A percentile compares a stretch with the other conserved stretches of the same genome.
These are phyloP conservation scores for Epinephelus awoara DNA, from an alignment of 2,797 vertebrate species.

Conservation along the genomic window DNA sequence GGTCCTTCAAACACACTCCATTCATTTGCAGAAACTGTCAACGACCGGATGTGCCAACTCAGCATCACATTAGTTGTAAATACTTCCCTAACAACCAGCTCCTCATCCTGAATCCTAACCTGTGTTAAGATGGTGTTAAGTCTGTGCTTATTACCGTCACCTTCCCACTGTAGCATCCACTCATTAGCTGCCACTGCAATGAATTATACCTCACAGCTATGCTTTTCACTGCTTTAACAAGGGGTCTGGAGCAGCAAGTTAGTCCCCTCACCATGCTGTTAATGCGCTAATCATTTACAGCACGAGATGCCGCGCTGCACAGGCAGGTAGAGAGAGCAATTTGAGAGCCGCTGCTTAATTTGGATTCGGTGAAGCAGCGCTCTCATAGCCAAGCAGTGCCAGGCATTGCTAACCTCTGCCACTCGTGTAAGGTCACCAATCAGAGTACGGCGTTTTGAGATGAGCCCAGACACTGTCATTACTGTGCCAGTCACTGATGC, in stretches of 20 bases:
- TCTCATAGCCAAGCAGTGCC: constrained; percentile 31
- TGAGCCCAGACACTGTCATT: constrained; percentile 63
- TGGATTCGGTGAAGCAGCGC: constrained; percentile 44
- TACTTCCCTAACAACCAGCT: constrained; percentile 35
- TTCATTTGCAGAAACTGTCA: constrained; percentile 37
- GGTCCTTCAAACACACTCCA: constrained; percentile 12
- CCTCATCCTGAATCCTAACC: constrained; percentile 49
- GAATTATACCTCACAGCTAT: constrained; percentile 73
- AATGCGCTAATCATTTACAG: constrained; percentile 77
- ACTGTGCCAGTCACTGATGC: constrained; percentile 65
- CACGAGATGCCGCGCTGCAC: constrained; percentile 34
- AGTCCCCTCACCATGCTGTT: constrained; percentile 68
- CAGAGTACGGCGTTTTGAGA: constrained; percentile 53
- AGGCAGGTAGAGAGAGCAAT: constrained; percentile 55
- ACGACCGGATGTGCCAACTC: constrained; percentile 28
- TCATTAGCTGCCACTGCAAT: constrained; percentile 74
- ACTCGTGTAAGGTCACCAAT: constrained; percentile 67
- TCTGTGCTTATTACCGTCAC: constrained; percentile 68
- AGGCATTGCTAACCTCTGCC: constrained; percentile 58
- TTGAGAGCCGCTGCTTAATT: constrained; percentile 63
- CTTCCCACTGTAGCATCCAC: constrained; percentile 68
- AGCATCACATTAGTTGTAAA: constrained; percentile 51
- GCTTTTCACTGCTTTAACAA: constrained; percentile 73
- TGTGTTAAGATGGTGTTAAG: constrained; percentile 59
- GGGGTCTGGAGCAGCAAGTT: constrained; percentile 71